These are phyloP conservation scores for Ctenodactylus gundi DNA, from an alignment of 2,113 vertebrate genomes.

Conservation along the genomic window DNA sequence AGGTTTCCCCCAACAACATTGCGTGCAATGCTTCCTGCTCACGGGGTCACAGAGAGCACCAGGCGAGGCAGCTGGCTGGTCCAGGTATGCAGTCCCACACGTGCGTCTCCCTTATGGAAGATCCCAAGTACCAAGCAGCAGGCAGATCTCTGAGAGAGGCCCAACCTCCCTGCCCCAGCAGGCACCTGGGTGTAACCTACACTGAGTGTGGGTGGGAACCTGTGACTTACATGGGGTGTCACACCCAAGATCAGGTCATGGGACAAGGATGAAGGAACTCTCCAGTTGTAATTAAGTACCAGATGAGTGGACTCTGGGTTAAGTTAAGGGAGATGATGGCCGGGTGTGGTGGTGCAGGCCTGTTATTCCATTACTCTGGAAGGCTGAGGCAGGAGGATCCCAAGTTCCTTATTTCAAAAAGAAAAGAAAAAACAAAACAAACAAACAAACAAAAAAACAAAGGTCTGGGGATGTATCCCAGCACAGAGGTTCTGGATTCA, in stretches of 20 bases:
- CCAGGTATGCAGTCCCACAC: too few species aligned
- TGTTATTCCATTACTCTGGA: not conserved
- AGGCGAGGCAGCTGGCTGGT: too few species aligned
- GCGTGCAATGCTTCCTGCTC: too few species aligned
- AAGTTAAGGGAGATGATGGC: not conserved
- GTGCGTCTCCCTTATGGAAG: too few species aligned
- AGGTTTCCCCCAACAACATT: too few species aligned
- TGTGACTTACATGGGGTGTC: accelerated
- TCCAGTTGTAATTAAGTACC: not conserved
- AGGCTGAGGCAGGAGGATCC: not conserved
- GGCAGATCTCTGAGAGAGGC: not conserved
- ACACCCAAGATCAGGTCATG: not conserved
- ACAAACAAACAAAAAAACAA: not conserved
- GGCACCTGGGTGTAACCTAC: not conserved
- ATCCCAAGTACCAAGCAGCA: too few species aligned
- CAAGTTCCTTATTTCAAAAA: not conserved
- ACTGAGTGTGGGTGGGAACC: too few species aligned
- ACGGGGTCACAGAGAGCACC: too few species aligned
- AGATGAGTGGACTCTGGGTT: not conserved
- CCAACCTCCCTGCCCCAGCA: not conserved
- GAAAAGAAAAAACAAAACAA: not conserved
- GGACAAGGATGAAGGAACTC: not conserved
- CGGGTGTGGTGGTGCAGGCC: not conserved
- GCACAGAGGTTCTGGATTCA: not conserved
- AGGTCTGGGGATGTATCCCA: not conserved